A percentile compares a stretch with the other conserved stretches of the same genome.
Evolutionary conservation across 2,888 invertebrate genomes (phyloP).

Genomic region (Temnothorax rugatulus): DNA sequence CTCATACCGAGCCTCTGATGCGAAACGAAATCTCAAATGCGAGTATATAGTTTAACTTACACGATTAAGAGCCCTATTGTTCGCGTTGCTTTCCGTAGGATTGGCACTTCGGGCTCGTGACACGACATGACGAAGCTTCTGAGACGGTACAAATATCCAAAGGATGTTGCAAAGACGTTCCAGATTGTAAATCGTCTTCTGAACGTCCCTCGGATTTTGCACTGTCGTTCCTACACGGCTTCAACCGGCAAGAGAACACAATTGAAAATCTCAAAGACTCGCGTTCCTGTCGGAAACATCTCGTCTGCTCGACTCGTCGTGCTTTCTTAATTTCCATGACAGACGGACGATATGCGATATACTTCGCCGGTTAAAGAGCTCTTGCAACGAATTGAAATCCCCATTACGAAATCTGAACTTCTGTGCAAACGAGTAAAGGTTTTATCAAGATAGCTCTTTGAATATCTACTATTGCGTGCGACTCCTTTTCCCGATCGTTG

Average conservation of each 20-base stretch:
- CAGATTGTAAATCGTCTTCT: background rate
- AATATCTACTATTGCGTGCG: background rate
- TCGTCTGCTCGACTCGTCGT: constrained; percentile 18
- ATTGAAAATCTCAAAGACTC: constrained; percentile 14
- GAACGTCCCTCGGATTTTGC: background rate
- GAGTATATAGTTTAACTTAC: constrained; percentile 22
- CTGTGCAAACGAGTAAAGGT: background rate
- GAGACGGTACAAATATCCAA: background rate
- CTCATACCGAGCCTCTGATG: constrained; percentile 17
- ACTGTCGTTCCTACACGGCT: background rate
- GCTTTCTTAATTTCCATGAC: constrained; percentile 48
- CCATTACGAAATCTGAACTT: constrained; percentile 33
- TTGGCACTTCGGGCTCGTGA: background rate
- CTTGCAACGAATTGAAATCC: constrained; percentile 33
- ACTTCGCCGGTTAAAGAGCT: constrained; percentile 13
- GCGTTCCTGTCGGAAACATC: background rate
- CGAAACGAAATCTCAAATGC: constrained; percentile 18
- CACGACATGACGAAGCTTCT: background rate
- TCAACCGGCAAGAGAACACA: background rate
- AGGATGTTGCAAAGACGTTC: background rate
- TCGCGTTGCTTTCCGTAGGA: constrained; percentile 72
- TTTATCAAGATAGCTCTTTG: background rate
- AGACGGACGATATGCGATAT: constrained; percentile 32
- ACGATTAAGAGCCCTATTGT: background rate
- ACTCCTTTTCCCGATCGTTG: constrained; percentile 3